Base-by-base conservation (phyloP, 2,113 vertebrate genomes). In the Sciurus niger region DNA sequence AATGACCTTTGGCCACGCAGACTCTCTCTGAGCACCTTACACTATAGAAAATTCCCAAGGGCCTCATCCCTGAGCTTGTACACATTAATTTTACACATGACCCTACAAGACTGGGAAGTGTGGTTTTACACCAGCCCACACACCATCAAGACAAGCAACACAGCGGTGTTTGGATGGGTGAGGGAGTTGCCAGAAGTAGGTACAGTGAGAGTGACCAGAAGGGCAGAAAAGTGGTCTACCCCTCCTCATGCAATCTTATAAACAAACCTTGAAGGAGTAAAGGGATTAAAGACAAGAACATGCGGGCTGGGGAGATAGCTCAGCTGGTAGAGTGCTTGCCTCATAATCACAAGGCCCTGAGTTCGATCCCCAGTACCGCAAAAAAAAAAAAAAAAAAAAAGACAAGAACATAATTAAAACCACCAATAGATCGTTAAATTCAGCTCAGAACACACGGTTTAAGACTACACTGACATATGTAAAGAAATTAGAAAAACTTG, bases 401-500 rank as follows among this genome's bases (percentile, higher is more conserved):
- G 40, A 37, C 9, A n/a, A 73, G 5, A 32, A 1, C 18, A 12
- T 67, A 72, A 68, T 48, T 76, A 67, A 89, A 84, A 48, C 12
- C 16, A 32, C 18, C 51, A 63, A 34, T 16, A 87, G 76, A 46
- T 37, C 58, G 25, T 8, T 77, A 28, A 37, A 40, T 89, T 79
- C 82, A 51, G 67, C n/a, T 95, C 46, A 86, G 79, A 80, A 53
- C 20, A 68, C 0, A n/a, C 13, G 84, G 6, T 72, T 87, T 37
- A 53, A 93, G 51, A 16, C 32, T 78, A 12, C 40, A 92, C 18
- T 22, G 58, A 73, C 12, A 68, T 25, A 80, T 0, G 48, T 28
- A 76, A 63, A 79, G 16, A 83, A 32, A n/a, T 92, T 83, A 55
- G 76, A 53, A 67, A 84, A 97, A 37, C 43, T 63, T 86, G 24